Conservation (phyloP, 2,888 invertebrate genomes). For the Plebejus argus region DNA sequence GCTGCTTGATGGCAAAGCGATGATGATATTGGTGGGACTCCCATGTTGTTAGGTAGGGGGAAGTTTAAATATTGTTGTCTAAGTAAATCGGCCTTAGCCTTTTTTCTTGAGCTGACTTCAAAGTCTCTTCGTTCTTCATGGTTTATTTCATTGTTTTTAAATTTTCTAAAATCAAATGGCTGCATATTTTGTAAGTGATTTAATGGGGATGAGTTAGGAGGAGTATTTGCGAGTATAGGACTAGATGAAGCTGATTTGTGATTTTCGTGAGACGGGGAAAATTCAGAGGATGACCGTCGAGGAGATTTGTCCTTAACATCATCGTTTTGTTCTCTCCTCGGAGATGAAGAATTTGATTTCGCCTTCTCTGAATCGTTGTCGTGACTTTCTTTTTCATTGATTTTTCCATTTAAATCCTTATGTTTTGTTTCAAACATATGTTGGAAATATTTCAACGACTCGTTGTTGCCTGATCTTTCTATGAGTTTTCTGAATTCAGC, state of each 20-base stretch:
- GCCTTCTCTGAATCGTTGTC: slow-evolving; percentile 47
- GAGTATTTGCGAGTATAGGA: slow-evolving; percentile 78
- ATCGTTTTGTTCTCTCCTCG: slow-evolving; percentile 49
- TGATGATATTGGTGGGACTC: slow-evolving; percentile 81
- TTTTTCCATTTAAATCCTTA: slow-evolving; percentile 65
- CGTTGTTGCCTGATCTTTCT: slow-evolving; percentile 79
- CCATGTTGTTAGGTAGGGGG: slow-evolving; percentile 82
- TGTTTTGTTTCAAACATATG: slow-evolving; percentile 75
- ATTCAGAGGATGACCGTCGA: slow-evolving; percentile 62
- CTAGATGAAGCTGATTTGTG: slow-evolving; percentile 74
- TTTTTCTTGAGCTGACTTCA: slow-evolving; percentile 70
- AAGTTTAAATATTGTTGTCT: slow-evolving; percentile 83
- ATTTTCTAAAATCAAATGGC: slow-evolving; percentile 94
- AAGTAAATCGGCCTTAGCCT: slow-evolving; percentile 49
- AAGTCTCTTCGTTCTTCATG: slow-evolving; percentile 75
- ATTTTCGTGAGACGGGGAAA: slow-evolving; percentile 67
- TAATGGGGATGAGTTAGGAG: slow-evolving; percentile 87
- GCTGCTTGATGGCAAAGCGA: slow-evolving; percentile 83
- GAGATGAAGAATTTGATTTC: slow-evolving; percentile 48
- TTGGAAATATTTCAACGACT: slow-evolving; percentile 70
- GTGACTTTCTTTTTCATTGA: slow-evolving; percentile 62
- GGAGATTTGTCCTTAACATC: slow-evolving; percentile 62
- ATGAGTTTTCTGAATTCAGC: slow-evolving; percentile 79
- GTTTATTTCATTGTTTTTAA: slow-evolving; percentile 59
- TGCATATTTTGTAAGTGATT: slow-evolving; percentile 97